Percentiles rank a stretch among this genome's conserved stretches.
These are phyloP conservation scores for Idaea dimidiata DNA, from an alignment of 2,888 invertebrate species.

Conservation along the genomic window DNA sequence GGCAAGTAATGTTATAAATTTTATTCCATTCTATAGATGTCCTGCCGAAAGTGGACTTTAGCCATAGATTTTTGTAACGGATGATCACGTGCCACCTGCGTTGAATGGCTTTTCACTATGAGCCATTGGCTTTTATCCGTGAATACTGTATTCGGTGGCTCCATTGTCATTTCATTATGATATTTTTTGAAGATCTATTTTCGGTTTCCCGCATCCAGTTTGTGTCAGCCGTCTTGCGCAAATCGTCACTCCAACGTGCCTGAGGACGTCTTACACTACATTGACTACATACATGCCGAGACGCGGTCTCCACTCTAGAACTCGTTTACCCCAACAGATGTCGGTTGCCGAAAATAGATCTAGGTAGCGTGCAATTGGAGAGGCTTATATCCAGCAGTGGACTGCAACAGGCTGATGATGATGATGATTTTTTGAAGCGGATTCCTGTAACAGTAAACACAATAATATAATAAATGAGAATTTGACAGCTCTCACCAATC, in stretches of 20 bases:
- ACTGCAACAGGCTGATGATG: no score
- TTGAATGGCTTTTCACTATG: not conserved
- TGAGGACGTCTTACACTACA: no score
- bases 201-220: no score
- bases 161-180: not conserved
- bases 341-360: no score
- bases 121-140: not conserved
- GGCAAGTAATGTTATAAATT: not conserved
- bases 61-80: not conserved
- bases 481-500: not conserved
- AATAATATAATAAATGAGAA: not conserved
- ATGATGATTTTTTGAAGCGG: not conserved
- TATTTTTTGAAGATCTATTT: not conserved
- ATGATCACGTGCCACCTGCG: slow-evolving; percentile 1
- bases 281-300: no score
- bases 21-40: not conserved
- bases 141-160: not conserved
- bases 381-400: no score
- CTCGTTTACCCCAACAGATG: no score
- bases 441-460: not conserved
- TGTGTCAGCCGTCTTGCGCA: no score
- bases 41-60: not conserved
- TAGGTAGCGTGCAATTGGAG: no score
- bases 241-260: no score
- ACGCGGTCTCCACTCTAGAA: no score